A percentile compares a stretch with the other conserved stretches of the same genome.
Evolutionary conservation across 2,888 invertebrate species (phyloP).

Genomic region (Oxycera nigricornis): DNA sequence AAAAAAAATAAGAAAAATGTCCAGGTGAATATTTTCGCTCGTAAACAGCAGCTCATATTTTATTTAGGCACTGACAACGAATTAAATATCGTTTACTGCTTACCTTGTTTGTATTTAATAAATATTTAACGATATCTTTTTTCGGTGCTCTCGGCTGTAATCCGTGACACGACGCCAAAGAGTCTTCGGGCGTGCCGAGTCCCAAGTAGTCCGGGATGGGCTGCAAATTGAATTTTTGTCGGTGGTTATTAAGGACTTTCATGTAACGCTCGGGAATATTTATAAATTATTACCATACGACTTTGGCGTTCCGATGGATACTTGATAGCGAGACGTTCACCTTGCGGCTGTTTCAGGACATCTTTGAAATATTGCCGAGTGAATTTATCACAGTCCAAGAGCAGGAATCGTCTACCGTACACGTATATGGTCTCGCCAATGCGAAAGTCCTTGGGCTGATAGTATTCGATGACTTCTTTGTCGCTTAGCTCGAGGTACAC

Average conservation of each 20-base stretch:
- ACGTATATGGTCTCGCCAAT: conserved; percentile 76
- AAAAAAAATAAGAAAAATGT: background rate
- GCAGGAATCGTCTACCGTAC: conserved; percentile 73
- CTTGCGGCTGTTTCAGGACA: conserved; percentile 50
- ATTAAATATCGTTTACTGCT: conserved; percentile 35
- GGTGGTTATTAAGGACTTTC: conserved; percentile 36
- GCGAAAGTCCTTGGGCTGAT: conserved; percentile 77
- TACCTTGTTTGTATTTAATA: conserved; percentile 74
- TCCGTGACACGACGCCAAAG: conserved; percentile 74
- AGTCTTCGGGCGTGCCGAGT: conserved; percentile 79
- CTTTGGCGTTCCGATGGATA: conserved; percentile 51
- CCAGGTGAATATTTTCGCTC: background rate
- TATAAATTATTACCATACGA: conserved; percentile 47
- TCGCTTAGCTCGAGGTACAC: conserved; percentile 74
- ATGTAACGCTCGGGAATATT: background rate
- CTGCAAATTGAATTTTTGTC: conserved; percentile 42
- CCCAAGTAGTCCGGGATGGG: conserved; percentile 48
- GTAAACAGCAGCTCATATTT: background rate
- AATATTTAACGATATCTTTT: conserved; percentile 77
- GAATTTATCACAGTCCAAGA: conserved; percentile 81
- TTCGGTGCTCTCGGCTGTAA: conserved; percentile 75
- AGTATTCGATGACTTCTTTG: conserved; percentile 77
- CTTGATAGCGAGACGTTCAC: conserved; percentile 55
- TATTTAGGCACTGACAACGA: background rate
- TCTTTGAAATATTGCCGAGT: conserved; percentile 77